These are phyloP conservation scores for Ostrea edulis DNA, from an alignment of 1,140 invertebrate species.

Conservation along the genomic window DNA sequence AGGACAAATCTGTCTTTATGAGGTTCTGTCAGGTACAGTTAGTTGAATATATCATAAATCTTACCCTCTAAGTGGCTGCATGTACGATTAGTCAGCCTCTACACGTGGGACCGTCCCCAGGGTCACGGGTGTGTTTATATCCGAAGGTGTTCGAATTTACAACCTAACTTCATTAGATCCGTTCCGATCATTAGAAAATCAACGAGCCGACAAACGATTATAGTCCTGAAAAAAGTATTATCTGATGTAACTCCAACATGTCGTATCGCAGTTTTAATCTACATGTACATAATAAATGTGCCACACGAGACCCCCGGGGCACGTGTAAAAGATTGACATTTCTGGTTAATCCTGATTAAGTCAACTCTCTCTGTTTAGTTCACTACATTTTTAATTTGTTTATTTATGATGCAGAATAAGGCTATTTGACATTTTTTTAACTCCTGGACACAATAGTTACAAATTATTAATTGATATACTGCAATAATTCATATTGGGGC, in stretches of 20 bases:
- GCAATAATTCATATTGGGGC: not conserved
- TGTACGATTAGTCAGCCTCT: not conserved
- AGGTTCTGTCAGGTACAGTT: not conserved
- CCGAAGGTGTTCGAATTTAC: slow-evolving; percentile 4
- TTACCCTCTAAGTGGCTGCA: slow-evolving; percentile 4
- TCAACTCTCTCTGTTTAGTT: not conserved
- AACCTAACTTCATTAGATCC: not conserved
- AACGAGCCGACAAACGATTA: slow-evolving; percentile 28
- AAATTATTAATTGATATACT: not conserved
- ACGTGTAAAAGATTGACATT: not conserved
- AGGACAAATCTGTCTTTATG: not conserved
- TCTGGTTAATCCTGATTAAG: slow-evolving; percentile 29
- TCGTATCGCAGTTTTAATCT: not conserved
- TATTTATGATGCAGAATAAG: slow-evolving; percentile 16
- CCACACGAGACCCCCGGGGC: not conserved
- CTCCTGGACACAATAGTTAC: slow-evolving; percentile 13
- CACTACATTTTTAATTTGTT: slow-evolving; percentile 8
- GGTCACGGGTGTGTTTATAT: not conserved
- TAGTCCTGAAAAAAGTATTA: not conserved
- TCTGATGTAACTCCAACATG: slow-evolving; percentile 11
- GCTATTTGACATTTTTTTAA: not conserved
- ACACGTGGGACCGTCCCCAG: not conserved
- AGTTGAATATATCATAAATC: not conserved
- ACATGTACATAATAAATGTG: slow-evolving; percentile 15
- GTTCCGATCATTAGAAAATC: slow-evolving; percentile 16